A percentile compares a stretch with the other conserved stretches of the same genome.
phyloP scores from a whole-genome alignment of 2,888 invertebrate genomes.

The Hermaeophaga mercurialis region DNA sequence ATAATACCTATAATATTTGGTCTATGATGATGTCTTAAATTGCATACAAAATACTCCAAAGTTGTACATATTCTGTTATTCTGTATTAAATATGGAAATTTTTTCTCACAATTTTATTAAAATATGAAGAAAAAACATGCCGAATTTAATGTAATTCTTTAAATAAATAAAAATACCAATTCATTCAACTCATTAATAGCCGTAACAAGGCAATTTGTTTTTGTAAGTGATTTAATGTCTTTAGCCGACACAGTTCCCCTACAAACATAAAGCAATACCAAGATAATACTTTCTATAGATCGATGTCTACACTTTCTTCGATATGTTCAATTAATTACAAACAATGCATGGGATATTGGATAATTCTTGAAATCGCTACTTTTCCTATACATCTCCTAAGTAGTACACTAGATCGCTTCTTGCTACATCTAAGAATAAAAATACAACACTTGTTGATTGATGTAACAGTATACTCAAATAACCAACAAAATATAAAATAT shows the following conservation, averaged over 20 bases:
- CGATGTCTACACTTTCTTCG: slow-evolving; percentile 12
- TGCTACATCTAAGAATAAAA: slow-evolving; percentile 6
- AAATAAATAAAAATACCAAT: background rate
- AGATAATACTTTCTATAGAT: slow-evolving; percentile 11
- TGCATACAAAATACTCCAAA: too few relatives aligned
- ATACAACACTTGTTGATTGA: slow-evolving; percentile 1
- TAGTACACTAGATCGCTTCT: slow-evolving; percentile 7
- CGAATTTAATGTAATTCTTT: too few relatives aligned
- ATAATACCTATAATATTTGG: too few relatives aligned
- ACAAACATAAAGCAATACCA: background rate
- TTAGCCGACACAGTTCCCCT: slow-evolving; percentile 4
- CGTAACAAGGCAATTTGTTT: slow-evolving; percentile 6
- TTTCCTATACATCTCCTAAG: slow-evolving; percentile 11
- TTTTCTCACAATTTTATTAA: too few relatives aligned
- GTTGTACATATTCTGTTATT: too few relatives aligned
- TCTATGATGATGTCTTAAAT: too few relatives aligned
- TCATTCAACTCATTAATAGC: background rate
- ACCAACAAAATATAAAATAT: too few relatives aligned
- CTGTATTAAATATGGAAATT: too few relatives aligned
- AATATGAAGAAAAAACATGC: too few relatives aligned
- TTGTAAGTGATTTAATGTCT: slow-evolving; percentile 5
- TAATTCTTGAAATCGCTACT: slow-evolving; percentile 11
- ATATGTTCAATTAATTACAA: slow-evolving; percentile 13
- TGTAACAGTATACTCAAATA: too few relatives aligned
- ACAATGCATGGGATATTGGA: slow-evolving; percentile 14